Percentiles rank a stretch among this genome's conserved stretches.
These are phyloP conservation scores for Andinoacara biseriatus DNA, from an alignment of 2,113 vertebrate genomes.

Conservation along the genomic window DNA sequence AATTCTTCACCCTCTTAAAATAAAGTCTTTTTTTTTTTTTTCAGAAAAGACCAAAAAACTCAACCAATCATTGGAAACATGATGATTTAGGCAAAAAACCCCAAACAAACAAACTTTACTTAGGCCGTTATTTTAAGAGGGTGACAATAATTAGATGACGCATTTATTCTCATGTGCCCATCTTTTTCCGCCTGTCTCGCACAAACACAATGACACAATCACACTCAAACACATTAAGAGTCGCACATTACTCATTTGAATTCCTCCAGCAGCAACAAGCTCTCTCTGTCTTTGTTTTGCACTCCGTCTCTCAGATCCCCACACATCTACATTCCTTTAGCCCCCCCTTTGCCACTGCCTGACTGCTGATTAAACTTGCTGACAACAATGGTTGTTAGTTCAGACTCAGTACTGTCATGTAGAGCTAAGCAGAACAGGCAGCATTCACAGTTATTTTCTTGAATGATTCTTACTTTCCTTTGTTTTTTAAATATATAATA, in stretches of 20 bases:
- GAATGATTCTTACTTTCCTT: not conserved
- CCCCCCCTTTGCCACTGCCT: not conserved
- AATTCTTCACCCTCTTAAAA: not conserved
- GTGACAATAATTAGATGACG: not conserved
- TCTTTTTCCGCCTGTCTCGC: not conserved
- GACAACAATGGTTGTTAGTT: conserved; percentile 18
- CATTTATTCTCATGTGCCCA: not conserved
- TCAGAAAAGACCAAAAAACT: too few species aligned
- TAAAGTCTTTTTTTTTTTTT: too few species aligned
- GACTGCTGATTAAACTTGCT: conserved; percentile 5
- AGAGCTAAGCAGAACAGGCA: not conserved
- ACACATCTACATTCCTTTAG: not conserved
- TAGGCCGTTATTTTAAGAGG: too few species aligned
- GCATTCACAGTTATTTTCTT: not conserved
- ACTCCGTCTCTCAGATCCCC: not conserved
- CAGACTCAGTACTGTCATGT: not conserved
- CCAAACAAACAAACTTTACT: too few species aligned
- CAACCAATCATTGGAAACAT: too few species aligned
- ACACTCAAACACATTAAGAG: conserved; percentile 10
- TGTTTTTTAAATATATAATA: not conserved
- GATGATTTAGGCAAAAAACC: too few species aligned
- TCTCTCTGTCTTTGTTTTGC: not conserved
- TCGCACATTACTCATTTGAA: conserved; percentile 33
- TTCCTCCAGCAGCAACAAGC: conserved; percentile 18
- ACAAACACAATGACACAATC: not conserved